These are phyloP conservation scores for Scaptomyza montana DNA, from an alignment of 1,140 invertebrate species.

Conservation along the genomic window DNA sequence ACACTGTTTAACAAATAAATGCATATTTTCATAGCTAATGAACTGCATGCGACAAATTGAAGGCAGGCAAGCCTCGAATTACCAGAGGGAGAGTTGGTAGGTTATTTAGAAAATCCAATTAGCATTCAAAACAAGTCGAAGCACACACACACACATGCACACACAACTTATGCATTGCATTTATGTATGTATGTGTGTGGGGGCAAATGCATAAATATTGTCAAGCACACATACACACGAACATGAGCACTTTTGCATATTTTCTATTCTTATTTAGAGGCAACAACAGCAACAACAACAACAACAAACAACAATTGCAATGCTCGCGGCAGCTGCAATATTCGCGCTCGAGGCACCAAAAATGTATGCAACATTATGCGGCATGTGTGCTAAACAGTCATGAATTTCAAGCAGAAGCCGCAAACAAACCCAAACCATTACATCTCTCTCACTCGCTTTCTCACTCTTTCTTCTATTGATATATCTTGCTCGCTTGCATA, in stretches of 20 bases:
- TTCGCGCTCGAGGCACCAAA: slow-evolving; percentile 50
- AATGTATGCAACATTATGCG: slow-evolving; percentile 80
- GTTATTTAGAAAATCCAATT: slow-evolving; percentile 57
- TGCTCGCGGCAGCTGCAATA: slow-evolving; percentile 42
- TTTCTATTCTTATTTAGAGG: slow-evolving; percentile 68
- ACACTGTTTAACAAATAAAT: slow-evolving; percentile 34
- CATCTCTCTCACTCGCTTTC: background rate
- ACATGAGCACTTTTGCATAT: slow-evolving; percentile 50
- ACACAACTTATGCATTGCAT: slow-evolving; percentile 45
- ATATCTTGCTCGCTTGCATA: slow-evolving; percentile 22
- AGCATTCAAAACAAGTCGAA: slow-evolving; percentile 76
- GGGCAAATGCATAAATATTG: slow-evolving; percentile 70
- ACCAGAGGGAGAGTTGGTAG: background rate
- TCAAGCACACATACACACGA: slow-evolving; percentile 22
- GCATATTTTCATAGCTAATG: slow-evolving; percentile 64
- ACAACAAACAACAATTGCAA: slow-evolving; percentile 11
- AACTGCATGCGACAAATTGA: slow-evolving; percentile 62
- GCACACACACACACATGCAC: slow-evolving; percentile 74
- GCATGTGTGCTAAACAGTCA: slow-evolving; percentile 81
- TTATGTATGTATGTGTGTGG: slow-evolving; percentile 41
- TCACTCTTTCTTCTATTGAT: slow-evolving; percentile 12
- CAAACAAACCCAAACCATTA: slow-evolving; percentile 23
- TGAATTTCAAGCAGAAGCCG: slow-evolving; percentile 75
- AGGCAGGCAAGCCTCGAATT: slow-evolving; percentile 5
- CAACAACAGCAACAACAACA: slow-evolving; percentile 6